These are phyloP conservation scores for Lethenteron reissneri DNA, from an alignment of 2,113 vertebrate species.

Conservation along the genomic window DNA sequence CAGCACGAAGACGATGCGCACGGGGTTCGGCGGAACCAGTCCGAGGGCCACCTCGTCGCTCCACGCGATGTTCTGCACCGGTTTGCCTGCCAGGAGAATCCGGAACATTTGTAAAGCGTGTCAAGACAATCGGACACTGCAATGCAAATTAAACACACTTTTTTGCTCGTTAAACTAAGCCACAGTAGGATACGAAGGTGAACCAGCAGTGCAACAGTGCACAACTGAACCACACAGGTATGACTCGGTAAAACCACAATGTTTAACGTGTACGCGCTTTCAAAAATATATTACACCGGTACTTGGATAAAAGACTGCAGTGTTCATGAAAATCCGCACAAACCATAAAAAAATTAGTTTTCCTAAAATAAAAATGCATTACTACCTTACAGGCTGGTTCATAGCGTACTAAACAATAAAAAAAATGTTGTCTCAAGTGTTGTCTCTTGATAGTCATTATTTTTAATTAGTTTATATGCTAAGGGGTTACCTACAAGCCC, in stretches of 20 bases:
- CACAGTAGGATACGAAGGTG: not conserved
- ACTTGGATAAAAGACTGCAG: not conserved
- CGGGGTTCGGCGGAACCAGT: constrained; percentile 41
- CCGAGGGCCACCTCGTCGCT: constrained; percentile 82
- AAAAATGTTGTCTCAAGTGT: too few species aligned
- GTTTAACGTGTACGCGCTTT: not conserved
- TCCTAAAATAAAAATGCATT: not conserved
- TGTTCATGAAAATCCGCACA: not conserved
- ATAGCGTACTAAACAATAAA: too few species aligned
- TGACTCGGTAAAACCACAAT: not conserved
- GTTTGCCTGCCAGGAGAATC: constrained; percentile 28
- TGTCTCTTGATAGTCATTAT: too few species aligned
- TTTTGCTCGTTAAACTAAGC: not conserved
- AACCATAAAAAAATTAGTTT: not conserved
- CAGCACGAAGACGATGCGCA: constrained; percentile 77
- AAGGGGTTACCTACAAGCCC: too few species aligned
- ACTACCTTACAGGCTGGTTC: not conserved
- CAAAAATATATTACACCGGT: not conserved
- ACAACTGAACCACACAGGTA: not conserved
- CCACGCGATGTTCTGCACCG: constrained; percentile 65
- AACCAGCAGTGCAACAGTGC: not conserved
- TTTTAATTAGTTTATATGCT: too few species aligned
- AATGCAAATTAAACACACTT: not conserved
- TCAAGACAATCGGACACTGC: not conserved
- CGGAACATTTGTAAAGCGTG: not conserved